Evolutionary conservation across 1,140 invertebrate genomes (phyloP).

Genomic region (Globodera ellingtonae): DNA sequence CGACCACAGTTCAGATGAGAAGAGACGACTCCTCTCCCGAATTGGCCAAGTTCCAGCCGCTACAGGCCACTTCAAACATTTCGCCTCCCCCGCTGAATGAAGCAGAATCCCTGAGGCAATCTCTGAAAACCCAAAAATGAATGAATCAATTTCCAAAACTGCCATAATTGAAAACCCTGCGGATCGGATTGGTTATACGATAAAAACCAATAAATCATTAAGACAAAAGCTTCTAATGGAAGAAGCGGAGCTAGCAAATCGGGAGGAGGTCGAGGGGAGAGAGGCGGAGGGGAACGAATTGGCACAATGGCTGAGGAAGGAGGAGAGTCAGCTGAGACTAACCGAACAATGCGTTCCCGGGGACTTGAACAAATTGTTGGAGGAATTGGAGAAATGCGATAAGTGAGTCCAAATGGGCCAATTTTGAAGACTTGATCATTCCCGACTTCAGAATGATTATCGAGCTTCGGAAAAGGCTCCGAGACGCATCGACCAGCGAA

Average conservation of each 20-base stretch:
- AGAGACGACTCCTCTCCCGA: neutral
- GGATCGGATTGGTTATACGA: too few relatives aligned
- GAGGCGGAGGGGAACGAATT: slow-evolving; percentile 18
- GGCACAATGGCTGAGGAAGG: slow-evolving; percentile 36
- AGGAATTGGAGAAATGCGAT: slow-evolving; percentile 35
- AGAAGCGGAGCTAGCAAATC: slow-evolving; percentile 7
- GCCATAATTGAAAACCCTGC: too few relatives aligned
- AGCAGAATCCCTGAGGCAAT: slow-evolving; percentile 21
- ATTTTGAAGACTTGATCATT: slow-evolving; percentile 16
- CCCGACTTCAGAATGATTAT: slow-evolving; percentile 32
- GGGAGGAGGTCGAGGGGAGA: neutral
- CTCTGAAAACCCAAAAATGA: too few relatives aligned
- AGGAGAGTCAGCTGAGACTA: slow-evolving; percentile 30
- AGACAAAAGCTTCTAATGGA: slow-evolving; percentile 25
- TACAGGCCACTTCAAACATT: neutral
- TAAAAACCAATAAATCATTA: neutral
- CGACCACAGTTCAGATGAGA: slow-evolving; percentile 24
- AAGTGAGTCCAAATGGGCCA: slow-evolving; percentile 17
- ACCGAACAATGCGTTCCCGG: slow-evolving; percentile 26
- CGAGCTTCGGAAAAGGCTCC: slow-evolving; percentile 29
- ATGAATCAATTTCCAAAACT: neutral
- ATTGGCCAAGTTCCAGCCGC: neutral
- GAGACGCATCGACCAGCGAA: slow-evolving; percentile 23
- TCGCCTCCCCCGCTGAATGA: slow-evolving; percentile 25
- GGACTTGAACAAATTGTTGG: slow-evolving; percentile 27